phyloP scores from a whole-genome alignment of 2,888 invertebrate species.

The Colostygia pectinataria region DNA sequence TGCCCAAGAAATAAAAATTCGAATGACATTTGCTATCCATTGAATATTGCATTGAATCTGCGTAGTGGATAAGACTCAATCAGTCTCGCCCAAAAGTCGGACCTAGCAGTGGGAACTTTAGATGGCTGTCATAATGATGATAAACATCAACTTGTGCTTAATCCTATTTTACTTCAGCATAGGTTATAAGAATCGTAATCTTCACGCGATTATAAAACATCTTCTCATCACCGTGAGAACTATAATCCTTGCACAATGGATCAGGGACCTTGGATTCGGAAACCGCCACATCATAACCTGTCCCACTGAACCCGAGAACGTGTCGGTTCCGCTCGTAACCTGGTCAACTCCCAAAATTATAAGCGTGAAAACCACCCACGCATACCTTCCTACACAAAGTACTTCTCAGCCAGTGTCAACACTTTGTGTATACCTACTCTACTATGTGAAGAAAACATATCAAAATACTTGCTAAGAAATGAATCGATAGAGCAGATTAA shows the following conservation, averaged over 20 bases:
- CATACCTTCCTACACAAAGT: slow-evolving; percentile 37
- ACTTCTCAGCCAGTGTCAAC: slow-evolving; percentile 33
- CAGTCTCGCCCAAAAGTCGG: too few relatives aligned
- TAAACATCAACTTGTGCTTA: background rate
- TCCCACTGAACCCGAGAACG: slow-evolving; percentile 45
- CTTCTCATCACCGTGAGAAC: slow-evolving; percentile 25
- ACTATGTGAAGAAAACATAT: slow-evolving; percentile 8
- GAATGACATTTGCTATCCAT: too few relatives aligned
- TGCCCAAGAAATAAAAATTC: too few relatives aligned
- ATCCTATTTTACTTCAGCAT: background rate
- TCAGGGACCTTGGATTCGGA: slow-evolving; percentile 40
- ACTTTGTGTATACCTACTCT: slow-evolving; percentile 11
- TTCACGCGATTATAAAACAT: background rate
- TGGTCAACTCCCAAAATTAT: slow-evolving; percentile 50
- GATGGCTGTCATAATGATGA: too few relatives aligned
- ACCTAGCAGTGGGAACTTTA: too few relatives aligned
- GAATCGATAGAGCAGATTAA: too few relatives aligned
- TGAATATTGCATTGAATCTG: too few relatives aligned
- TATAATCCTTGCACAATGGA: slow-evolving; percentile 38
- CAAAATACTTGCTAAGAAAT: slow-evolving; percentile 1
- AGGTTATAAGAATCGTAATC: background rate
- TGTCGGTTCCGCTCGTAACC: slow-evolving; percentile 49
- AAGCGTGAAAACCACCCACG: slow-evolving; percentile 66
- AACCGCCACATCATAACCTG: slow-evolving; percentile 36
- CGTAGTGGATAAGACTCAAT: too few relatives aligned